Percentiles rank a stretch among this genome's conserved stretches.
These are phyloP conservation scores for Lucilia cuprina DNA, from an alignment of 1,140 invertebrate genomes.

Conservation along the genomic window DNA sequence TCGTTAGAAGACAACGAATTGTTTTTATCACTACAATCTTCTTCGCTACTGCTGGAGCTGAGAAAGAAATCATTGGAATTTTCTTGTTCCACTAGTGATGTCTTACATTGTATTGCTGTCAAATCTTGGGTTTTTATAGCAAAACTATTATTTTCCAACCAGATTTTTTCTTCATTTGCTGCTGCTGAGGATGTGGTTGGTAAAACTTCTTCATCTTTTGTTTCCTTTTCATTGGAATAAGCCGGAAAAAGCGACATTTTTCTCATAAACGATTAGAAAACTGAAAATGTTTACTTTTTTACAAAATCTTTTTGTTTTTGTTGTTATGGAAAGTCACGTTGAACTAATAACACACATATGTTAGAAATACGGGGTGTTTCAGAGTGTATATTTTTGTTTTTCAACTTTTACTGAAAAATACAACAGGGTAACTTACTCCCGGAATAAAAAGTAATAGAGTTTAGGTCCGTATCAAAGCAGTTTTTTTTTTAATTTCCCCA, in stretches of 20 bases:
- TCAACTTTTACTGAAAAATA: too few species aligned
- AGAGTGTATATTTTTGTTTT: background rate
- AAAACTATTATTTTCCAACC: slow-evolving; percentile 36
- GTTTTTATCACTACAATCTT: background rate
- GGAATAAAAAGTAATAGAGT: too few species aligned
- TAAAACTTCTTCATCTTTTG: background rate
- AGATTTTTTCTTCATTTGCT: background rate
- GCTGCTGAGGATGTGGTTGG: background rate
- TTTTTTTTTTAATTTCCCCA: too few species aligned
- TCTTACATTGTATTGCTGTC: background rate
- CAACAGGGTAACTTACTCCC: too few species aligned
- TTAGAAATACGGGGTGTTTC: background rate
- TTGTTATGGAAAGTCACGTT: background rate
- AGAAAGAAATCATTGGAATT: too few species aligned
- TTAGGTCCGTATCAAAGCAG: too few species aligned
- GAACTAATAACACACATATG: background rate
- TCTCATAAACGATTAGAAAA: background rate
- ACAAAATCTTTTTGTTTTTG: background rate
- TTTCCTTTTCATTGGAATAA: slow-evolving; percentile 1
- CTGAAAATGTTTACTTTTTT: background rate
- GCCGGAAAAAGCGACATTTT: slow-evolving; percentile 36
- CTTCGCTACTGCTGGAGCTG: background rate
- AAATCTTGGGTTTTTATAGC: background rate
- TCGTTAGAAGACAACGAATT: background rate
- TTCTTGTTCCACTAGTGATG: too few species aligned